Evolutionary conservation across 2,113 vertebrate genomes (phyloP).

Genomic region (Takifugu bimaculatus): DNA sequence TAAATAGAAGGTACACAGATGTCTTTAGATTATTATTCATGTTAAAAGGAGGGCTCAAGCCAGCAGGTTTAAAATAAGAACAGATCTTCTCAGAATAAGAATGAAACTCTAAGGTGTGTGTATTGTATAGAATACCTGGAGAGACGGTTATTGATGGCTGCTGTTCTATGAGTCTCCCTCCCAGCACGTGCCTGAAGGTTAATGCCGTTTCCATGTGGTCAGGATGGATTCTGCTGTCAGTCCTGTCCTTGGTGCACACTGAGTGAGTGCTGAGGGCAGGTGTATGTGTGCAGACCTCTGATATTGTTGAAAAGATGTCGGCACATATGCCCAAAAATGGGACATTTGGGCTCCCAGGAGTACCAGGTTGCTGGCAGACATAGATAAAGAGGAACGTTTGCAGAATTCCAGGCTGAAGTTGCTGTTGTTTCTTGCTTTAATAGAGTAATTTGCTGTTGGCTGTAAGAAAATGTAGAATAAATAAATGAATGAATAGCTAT

Average conservation of each 20-base stretch:
- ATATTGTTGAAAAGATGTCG: slow-evolving; percentile 13
- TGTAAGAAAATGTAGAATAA: slow-evolving; percentile 1
- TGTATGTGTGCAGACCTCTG: slow-evolving; percentile 16
- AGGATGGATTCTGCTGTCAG: slow-evolving; percentile 17
- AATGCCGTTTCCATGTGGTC: slow-evolving; percentile 15
- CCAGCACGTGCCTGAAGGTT: slow-evolving; percentile 20
- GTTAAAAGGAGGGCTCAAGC: no score
- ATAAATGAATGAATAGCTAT: no score
- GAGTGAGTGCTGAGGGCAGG: slow-evolving; percentile 56
- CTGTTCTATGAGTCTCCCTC: slow-evolving; percentile 46
- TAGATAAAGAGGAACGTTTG: slow-evolving; percentile 22
- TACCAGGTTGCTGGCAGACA: slow-evolving; percentile 26
- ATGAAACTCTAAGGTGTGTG: slow-evolving; percentile 28
- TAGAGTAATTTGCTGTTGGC: slow-evolving; percentile 28
- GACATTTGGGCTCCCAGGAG: slow-evolving; percentile 28
- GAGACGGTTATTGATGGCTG: slow-evolving; percentile 61
- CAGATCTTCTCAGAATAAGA: no score
- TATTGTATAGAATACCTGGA: slow-evolving; percentile 58
- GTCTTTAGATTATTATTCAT: no score
- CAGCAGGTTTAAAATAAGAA: no score
- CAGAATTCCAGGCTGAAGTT: slow-evolving; percentile 30
- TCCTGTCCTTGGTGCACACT: slow-evolving; percentile 16
- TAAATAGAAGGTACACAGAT: no score
- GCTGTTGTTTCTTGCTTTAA: slow-evolving; percentile 24
- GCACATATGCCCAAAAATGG: slow-evolving; percentile 39